A percentile compares a stretch with the other conserved stretches of the same genome.
Conservation (phyloP, 2,888 invertebrate species). For the Habroteleia sp. region DNA sequence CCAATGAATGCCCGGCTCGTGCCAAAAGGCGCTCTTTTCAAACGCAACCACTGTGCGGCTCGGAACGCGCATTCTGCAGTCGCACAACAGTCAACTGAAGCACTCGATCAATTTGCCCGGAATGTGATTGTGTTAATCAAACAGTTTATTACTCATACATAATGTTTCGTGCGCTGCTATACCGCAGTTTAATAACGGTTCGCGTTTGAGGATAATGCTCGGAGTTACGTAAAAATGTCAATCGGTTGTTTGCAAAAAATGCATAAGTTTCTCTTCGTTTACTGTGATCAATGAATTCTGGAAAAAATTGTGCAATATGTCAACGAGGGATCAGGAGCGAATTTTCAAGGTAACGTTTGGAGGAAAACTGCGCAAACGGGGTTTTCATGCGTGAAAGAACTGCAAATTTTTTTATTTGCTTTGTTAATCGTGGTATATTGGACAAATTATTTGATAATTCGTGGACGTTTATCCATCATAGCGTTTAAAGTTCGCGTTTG, state of each 20-base stretch:
- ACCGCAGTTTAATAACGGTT: background rate
- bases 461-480: slow-evolving; percentile 3
- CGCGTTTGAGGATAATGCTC: slow-evolving; percentile 13
- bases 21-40: slow-evolving; percentile 61
- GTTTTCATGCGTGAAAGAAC: no score
- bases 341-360: no score
- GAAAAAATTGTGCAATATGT: no score
- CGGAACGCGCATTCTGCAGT: slow-evolving; percentile 41
- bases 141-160: slow-evolving; percentile 41
- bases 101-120: slow-evolving; percentile 35
- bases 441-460: slow-evolving; percentile 27
- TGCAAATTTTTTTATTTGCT: background rate
- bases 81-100: slow-evolving; percentile 34
- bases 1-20: slow-evolving; percentile 56
- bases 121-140: slow-evolving; percentile 44
- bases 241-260: no score
- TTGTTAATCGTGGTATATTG: slow-evolving; percentile 5
- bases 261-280: no score
- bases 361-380: no score
- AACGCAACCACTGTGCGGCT: slow-evolving; percentile 55
- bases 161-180: slow-evolving; percentile 27
- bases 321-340: no score
- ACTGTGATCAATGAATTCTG: no score
- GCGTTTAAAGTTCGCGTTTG: slow-evolving; percentile 23
- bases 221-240: background rate